These are phyloP conservation scores for Poicephalus meyeri DNA, from an alignment of 2,113 vertebrate species.

Conservation along the genomic window DNA sequence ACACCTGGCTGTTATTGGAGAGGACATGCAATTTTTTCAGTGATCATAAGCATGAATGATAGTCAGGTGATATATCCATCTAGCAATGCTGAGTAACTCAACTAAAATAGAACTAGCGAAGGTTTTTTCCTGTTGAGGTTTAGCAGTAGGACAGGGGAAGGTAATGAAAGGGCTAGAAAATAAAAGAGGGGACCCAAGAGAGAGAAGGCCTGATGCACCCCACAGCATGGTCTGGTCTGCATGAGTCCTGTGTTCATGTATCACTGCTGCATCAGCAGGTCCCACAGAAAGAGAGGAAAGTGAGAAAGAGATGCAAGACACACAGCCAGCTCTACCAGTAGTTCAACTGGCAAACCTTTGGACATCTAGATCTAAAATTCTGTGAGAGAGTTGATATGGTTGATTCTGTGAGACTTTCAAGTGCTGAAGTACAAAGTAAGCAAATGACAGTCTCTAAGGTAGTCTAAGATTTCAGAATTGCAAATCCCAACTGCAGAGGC, in stretches of 20 bases:
- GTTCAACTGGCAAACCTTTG: fast-evolving
- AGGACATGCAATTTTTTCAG: not conserved
- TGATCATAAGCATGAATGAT: not conserved
- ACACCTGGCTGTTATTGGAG: not conserved
- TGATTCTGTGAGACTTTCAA: not conserved
- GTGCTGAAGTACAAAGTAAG: not conserved
- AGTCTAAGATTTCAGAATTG: not conserved
- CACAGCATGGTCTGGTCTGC: not conserved
- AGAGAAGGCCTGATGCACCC: not conserved
- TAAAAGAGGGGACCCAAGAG: not conserved
- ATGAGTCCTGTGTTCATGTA: not conserved
- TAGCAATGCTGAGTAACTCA: not conserved
- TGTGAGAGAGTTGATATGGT: not conserved
- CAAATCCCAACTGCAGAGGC: not conserved
- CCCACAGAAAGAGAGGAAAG: not conserved
- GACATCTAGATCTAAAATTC: not conserved
- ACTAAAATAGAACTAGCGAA: not conserved
- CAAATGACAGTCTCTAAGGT: not conserved
- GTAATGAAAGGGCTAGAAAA: not conserved
- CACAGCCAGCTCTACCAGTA: not conserved
- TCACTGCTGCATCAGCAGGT: not conserved
- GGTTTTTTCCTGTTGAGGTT: not conserved
- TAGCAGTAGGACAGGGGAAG: not conserved
- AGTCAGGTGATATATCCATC: not conserved
- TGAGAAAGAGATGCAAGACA: fast-evolving